Evolutionary conservation across 2,797 vertebrate species (phyloP), one percentile per base, ranked within the genome.

Genomic region (Ammospiza maritima): DNA sequence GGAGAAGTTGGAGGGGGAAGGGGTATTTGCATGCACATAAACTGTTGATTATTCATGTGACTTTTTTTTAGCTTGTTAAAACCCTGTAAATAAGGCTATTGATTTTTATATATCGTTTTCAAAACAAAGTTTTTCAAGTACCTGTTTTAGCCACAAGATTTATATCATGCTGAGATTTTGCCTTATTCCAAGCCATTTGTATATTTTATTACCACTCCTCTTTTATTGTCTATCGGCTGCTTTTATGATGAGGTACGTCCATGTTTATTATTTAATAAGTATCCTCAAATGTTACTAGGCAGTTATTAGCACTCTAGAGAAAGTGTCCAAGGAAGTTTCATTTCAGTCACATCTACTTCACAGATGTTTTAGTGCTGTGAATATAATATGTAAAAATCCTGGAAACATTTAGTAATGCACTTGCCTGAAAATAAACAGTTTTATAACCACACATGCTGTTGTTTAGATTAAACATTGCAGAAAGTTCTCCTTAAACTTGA

Each of bases 341-440:
- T 96, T 97, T 93, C 91, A 88, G 94, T 96, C 95, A 89, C 96
- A 97, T 96, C 97, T 96, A 96, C 96, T 97, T 97, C 97, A 96
- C 97, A 98, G 96, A 97, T 97, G 97, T 97, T 97, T 97, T 94
- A 97, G 91, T 74, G 16, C 93, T 81, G 69, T 94, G 96, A 96
- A 96, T 97, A 97, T 96, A 97, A 97, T 96, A 96, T 96, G 88
- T 95, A 96, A 97, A 97, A 97, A 97, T 92, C 84, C 95, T 98
- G 96, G 96, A 97, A 98, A 98, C 94, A 91, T 97, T 98, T 97
- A 96, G 97, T 97, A 98, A 97, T 96, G 87, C 96, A 97, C 96
- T 97, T 97, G 96, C 93, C 97, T 98, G 93, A 97, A 97, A 97
- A 97, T 98, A 98, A 98, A 98, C 97, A 98, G 94, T 90, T 96